These are phyloP conservation scores for Siniperca chuatsi DNA, from an alignment of 2,113 vertebrate genomes.

Conservation along the genomic window DNA sequence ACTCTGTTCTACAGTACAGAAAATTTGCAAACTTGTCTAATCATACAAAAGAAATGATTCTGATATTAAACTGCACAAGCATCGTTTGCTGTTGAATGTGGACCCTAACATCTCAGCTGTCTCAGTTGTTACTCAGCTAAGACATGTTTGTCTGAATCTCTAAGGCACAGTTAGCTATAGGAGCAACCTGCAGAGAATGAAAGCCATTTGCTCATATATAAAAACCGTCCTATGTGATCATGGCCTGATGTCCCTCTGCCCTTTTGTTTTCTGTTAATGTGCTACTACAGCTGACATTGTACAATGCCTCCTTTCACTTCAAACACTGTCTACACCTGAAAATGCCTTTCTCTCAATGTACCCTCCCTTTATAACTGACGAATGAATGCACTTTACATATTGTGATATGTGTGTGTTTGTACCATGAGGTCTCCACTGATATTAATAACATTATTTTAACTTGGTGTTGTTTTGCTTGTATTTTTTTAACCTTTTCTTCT, in stretches of 20 bases:
- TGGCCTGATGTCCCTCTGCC: constrained; percentile 34
- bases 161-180: too few relatives aligned
- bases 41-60: background rate
- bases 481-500: background rate
- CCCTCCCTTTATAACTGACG: constrained; percentile 8
- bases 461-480: background rate
- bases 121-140: too few relatives aligned
- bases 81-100: background rate
- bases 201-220: background rate
- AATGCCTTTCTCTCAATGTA: background rate
- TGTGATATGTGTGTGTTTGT: constrained; percentile 12
- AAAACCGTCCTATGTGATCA: constrained; percentile 57
- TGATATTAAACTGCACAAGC: background rate
- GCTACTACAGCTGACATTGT: background rate
- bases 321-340: background rate
- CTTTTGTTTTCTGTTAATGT: constrained; percentile 9
- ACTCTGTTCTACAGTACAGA: background rate
- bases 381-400: constrained; percentile 24
- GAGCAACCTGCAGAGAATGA: background rate
- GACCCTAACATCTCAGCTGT: background rate
- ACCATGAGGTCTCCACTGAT: too few relatives aligned
- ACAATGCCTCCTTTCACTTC: background rate
- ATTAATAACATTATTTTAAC: constrained; percentile 1
- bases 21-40: background rate
- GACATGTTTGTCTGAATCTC: background rate